These are phyloP conservation scores for Eudasyphora cyanicolor DNA, from an alignment of 2,888 invertebrate genomes.

Conservation along the genomic window DNA sequence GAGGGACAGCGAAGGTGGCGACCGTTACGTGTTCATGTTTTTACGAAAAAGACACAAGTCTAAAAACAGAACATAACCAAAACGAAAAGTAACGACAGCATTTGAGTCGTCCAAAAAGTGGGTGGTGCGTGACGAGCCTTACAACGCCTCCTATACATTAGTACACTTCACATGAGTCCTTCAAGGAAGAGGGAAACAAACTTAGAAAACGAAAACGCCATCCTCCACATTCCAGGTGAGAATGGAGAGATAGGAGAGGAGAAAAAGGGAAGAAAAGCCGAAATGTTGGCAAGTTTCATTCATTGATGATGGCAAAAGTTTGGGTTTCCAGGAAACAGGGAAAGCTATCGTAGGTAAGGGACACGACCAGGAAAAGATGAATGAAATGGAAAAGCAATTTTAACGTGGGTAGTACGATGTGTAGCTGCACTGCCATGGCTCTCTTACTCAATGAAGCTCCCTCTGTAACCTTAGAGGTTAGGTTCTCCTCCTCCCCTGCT, in stretches of 20 bases:
- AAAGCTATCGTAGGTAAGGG: not conserved
- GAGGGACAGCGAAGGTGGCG: not conserved
- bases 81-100: too few relatives aligned
- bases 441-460: not conserved
- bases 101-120: not conserved
- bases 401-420: conserved; percentile 21
- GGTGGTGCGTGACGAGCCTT: not conserved
- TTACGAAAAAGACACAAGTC: not conserved
- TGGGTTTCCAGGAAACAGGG: not conserved
- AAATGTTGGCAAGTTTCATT: not conserved
- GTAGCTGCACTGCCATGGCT: too few relatives aligned
- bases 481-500: not conserved
- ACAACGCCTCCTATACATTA: not conserved
- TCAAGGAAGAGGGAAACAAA: not conserved
- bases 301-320: not conserved
- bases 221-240: not conserved
- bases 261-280: not conserved
- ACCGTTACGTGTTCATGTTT: not conserved
- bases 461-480: too few relatives aligned
- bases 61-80: not conserved
- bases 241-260: not conserved
- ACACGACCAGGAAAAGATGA: not conserved
- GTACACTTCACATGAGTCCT: not conserved
- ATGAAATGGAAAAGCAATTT: conserved; percentile 8
- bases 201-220: not conserved